phyloP scores from a whole-genome alignment of 2,888 invertebrate species.

The Phlogophora meticulosa region DNA sequence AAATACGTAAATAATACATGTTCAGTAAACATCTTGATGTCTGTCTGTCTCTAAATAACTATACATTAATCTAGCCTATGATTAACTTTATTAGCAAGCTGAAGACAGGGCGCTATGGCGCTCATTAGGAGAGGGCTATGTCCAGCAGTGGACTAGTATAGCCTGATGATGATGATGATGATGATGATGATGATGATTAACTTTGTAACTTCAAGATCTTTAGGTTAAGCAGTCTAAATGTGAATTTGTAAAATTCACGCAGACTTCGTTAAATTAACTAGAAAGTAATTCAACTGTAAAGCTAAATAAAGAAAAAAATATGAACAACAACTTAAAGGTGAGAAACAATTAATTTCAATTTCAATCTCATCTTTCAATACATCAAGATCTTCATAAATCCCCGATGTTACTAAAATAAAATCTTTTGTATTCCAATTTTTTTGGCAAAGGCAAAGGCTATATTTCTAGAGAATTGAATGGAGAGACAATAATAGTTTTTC shows the following conservation, averaged over 20 bases:
- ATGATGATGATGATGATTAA: no score
- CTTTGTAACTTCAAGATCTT: slow-evolving; percentile 9
- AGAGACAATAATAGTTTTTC: not conserved
- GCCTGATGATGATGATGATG: no score
- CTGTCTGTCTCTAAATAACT: slow-evolving; percentile 8
- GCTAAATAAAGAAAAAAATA: not conserved
- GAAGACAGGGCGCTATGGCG: no score
- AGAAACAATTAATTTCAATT: not conserved
- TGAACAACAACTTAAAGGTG: not conserved
- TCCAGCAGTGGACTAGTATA: no score
- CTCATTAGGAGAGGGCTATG: no score
- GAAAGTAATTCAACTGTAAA: slow-evolving; percentile 7
- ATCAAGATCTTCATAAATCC: slow-evolving; percentile 8
- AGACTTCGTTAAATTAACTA: not conserved
- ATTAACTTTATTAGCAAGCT: no score
- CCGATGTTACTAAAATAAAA: slow-evolving; percentile 12
- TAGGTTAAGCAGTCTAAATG: slow-evolving; percentile 7
- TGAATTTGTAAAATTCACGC: slow-evolving; percentile 10
- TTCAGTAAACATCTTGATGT: slow-evolving; percentile 13
- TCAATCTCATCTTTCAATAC: slow-evolving; percentile 6
- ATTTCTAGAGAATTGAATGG: slow-evolving; percentile 5
- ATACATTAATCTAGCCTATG: slow-evolving; percentile 4
- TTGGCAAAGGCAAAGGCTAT: not conserved
- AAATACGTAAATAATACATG: not conserved
- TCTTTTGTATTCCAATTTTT: slow-evolving; percentile 14